A percentile compares a stretch with the other conserved stretches of the same genome.
These are phyloP conservation scores for Sternarchorhynchus goeldii DNA, from an alignment of 2,797 vertebrate genomes.

Conservation along the genomic window DNA sequence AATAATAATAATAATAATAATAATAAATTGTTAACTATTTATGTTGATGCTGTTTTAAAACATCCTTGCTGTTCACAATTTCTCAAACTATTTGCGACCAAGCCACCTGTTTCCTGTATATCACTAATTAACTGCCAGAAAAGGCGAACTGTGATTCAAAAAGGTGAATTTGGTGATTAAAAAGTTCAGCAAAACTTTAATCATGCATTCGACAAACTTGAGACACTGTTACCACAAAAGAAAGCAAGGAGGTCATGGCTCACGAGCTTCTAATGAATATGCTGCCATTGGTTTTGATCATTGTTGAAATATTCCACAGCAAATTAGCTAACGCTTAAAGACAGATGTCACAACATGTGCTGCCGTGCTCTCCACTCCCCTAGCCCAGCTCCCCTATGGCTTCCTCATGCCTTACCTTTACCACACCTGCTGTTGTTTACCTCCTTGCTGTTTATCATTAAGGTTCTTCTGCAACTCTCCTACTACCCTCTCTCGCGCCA, in stretches of 20 bases:
- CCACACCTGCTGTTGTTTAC: slow-evolving; percentile 81
- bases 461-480: slow-evolving; percentile 58
- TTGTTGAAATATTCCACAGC: slow-evolving; percentile 77
- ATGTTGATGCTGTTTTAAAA: not conserved
- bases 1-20: too few species aligned
- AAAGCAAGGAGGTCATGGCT: slow-evolving; percentile 24
- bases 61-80: not conserved
- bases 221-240: slow-evolving; percentile 56
- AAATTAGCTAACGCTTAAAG: slow-evolving; percentile 84
- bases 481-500: slow-evolving; percentile 36
- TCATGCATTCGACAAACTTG: slow-evolving; percentile 63
- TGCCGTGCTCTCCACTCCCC: slow-evolving; percentile 71
- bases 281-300: slow-evolving; percentile 74
- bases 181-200: slow-evolving; percentile 53
- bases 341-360: slow-evolving; percentile 85
- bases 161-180: slow-evolving; percentile 29
- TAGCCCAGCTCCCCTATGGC: slow-evolving; percentile 70
- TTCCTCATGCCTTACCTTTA: slow-evolving; percentile 72
- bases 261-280: slow-evolving; percentile 57
- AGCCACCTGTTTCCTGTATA: not conserved
- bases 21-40: too few species aligned
- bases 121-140: slow-evolving; percentile 40
- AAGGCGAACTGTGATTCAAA: slow-evolving; percentile 22
- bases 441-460: slow-evolving; percentile 78
- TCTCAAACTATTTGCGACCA: not conserved